phyloP scores from a whole-genome alignment of 2,888 invertebrate species.

The Sclerodermus sp. region DNA sequence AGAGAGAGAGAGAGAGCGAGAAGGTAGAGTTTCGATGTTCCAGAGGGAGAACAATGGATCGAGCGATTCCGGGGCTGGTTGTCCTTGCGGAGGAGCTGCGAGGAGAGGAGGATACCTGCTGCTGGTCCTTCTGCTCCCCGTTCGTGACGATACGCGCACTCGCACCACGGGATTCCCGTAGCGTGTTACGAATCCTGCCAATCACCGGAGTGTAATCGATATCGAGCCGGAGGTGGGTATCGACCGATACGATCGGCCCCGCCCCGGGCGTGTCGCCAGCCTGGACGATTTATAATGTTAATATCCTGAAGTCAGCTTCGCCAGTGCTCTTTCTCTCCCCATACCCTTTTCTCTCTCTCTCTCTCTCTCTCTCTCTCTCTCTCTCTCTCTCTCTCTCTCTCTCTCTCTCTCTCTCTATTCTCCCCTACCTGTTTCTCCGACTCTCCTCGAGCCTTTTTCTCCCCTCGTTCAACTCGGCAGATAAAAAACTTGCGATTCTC shows the following conservation, averaged over 20 bases:
- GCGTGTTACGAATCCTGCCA: slow-evolving; percentile 54
- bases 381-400: not conserved
- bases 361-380: slow-evolving; percentile 4
- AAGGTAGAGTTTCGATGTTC: no score
- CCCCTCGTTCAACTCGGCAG: no score
- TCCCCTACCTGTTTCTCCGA: no score
- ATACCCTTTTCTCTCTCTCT: slow-evolving; percentile 11
- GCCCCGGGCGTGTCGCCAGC: slow-evolving; percentile 55
- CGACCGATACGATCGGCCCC: slow-evolving; percentile 52
- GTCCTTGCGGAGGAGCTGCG: slow-evolving; percentile 10
- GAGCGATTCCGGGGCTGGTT: no score
- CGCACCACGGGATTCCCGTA: slow-evolving; percentile 33
- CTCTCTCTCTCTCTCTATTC: no score
- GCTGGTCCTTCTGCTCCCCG: not conserved
- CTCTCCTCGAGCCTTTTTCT: no score
- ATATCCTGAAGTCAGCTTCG: slow-evolving; percentile 43
- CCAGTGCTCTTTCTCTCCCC: no score
- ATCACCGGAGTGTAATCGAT: slow-evolving; percentile 54
- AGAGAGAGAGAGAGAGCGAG: no score
- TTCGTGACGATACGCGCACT: not conserved
- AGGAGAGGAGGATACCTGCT: slow-evolving; percentile 3
- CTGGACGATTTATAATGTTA: slow-evolving; percentile 55
- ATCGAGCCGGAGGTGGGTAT: slow-evolving; percentile 47
- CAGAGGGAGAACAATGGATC: no score
- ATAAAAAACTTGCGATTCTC: no score